Percentiles rank a stretch among this genome's conserved stretches.
Evolutionary conservation across 2,797 vertebrate genomes (phyloP).

Genomic region (Loriculus beryllinus): DNA sequence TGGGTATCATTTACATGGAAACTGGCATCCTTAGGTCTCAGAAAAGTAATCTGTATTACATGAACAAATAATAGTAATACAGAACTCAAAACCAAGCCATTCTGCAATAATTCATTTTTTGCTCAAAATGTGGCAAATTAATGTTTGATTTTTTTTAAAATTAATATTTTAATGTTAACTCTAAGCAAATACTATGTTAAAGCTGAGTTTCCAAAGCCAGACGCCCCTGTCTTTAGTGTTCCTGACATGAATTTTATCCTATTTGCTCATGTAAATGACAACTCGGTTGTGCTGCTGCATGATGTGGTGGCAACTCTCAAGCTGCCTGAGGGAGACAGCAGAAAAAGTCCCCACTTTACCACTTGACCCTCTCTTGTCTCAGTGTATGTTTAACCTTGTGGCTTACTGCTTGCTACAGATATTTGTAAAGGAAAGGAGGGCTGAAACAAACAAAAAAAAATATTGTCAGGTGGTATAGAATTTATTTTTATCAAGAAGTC

Average conservation of each 20-base stretch:
- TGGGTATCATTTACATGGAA: not conserved
- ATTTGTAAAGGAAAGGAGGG: not conserved
- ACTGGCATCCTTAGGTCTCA: not conserved
- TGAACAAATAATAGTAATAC: not conserved
- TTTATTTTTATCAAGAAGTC: not conserved
- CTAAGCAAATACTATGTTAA: not conserved
- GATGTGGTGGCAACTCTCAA: not conserved
- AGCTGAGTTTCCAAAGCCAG: not conserved
- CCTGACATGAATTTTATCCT: not conserved
- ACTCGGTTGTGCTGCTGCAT: not conserved
- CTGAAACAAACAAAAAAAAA: not conserved
- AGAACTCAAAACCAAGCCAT: not conserved
- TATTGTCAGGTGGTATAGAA: not conserved
- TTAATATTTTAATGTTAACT: not conserved
- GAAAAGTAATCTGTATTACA: not conserved
- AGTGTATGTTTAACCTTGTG: not conserved
- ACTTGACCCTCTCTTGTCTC: not conserved
- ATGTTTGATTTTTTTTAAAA: not conserved
- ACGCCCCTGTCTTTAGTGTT: not conserved
- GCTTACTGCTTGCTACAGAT: not conserved
- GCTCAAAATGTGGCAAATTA: not conserved
- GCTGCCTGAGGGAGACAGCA: not conserved
- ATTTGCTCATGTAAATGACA: not conserved
- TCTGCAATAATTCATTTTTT: not conserved
- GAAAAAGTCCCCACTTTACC: not conserved